Evolutionary conservation across 2,888 invertebrate genomes (phyloP).

Genomic region (Trisateles emortualis): DNA sequence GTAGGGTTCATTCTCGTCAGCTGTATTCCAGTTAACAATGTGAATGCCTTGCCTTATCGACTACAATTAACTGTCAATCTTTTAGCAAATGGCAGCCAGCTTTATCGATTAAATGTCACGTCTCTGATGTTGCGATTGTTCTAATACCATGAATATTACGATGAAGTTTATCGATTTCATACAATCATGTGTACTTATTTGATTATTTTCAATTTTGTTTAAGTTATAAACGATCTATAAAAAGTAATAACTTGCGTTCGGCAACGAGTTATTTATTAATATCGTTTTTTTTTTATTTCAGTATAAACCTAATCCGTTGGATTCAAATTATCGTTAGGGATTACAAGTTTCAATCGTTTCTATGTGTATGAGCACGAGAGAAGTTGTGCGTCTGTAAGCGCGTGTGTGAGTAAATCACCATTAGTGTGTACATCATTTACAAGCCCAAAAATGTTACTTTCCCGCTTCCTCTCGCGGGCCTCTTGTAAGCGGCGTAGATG

Average conservation of each 20-base stretch:
- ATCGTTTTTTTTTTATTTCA: slow-evolving; percentile 45
- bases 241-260: neutral
- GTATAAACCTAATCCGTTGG: slow-evolving; percentile 74
- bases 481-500: slow-evolving; percentile 63
- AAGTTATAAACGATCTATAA: neutral
- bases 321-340: slow-evolving; percentile 84
- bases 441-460: slow-evolving; percentile 81
- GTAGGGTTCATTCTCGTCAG: neutral
- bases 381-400: slow-evolving; percentile 57
- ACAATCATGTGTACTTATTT: neutral
- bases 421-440: slow-evolving; percentile 81
- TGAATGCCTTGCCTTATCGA: slow-evolving; percentile 2
- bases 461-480: slow-evolving; percentile 73
- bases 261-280: slow-evolving; percentile 19
- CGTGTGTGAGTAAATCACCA: slow-evolving; percentile 77
- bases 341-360: slow-evolving; percentile 83
- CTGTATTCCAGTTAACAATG: neutral
- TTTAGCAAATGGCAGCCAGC: slow-evolving; percentile 12
- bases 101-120: slow-evolving; percentile 15
- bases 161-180: neutral
- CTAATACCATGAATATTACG: neutral
- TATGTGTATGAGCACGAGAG: slow-evolving; percentile 71
- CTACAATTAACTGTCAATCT: slow-evolving; percentile 21
- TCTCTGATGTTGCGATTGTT: slow-evolving; percentile 10
- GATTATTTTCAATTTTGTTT: too few species aligned